A percentile compares a stretch with the other conserved stretches of the same genome.
phyloP scores from a whole-genome alignment of 2,797 vertebrate species.

The Arctocebus calabarensis region DNA sequence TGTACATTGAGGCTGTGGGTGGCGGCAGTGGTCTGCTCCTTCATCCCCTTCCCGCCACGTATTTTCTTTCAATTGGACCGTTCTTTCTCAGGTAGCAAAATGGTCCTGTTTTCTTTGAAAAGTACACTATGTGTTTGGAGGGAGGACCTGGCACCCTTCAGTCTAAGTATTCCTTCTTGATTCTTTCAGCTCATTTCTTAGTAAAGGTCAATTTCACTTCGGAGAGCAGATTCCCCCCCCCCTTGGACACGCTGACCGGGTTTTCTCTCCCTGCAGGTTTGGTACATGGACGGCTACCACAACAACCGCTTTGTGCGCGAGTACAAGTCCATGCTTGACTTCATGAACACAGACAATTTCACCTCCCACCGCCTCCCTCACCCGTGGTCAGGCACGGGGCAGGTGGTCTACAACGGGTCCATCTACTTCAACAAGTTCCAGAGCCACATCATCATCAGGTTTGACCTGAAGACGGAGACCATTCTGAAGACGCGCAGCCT shows the following conservation, averaged over 20 bases:
- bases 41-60: accelerated
- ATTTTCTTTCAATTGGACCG: accelerated
- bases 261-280: slow-evolving; percentile 90
- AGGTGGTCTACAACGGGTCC: slow-evolving; percentile 99
- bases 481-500: slow-evolving; percentile 97
- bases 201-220: accelerated
- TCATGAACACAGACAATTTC: slow-evolving; percentile 97
- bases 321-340: slow-evolving; percentile 96
- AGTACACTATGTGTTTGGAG: not conserved
- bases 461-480: slow-evolving; percentile 95
- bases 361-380: slow-evolving; percentile 98
- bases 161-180: not conserved
- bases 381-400: slow-evolving; percentile 97
- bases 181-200: not conserved
- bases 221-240: accelerated
- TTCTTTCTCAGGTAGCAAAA: not conserved
- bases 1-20: accelerated
- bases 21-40: accelerated
- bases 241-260: accelerated
- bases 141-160: not conserved
- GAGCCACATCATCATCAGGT: slow-evolving; percentile 98
- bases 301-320: slow-evolving; percentile 98
- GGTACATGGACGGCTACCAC: slow-evolving; percentile 99
- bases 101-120: not conserved
- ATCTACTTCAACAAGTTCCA: slow-evolving; percentile 99